These are phyloP conservation scores for Brenthis hecate DNA, from an alignment of 2,888 invertebrate species.

Conservation along the genomic window DNA sequence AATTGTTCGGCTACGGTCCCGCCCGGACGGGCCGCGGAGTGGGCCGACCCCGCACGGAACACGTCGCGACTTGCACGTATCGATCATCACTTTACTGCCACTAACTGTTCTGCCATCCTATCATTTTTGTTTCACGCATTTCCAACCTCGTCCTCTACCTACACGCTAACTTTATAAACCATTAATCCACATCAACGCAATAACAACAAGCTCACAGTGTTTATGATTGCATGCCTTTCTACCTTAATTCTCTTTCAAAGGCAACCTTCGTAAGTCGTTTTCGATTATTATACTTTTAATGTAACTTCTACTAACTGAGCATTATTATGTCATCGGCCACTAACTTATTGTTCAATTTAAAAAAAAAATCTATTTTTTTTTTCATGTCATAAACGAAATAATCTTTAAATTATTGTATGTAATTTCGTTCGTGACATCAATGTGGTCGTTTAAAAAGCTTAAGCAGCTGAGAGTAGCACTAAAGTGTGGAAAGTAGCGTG, in stretches of 20 bases:
- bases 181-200: constrained; percentile 33
- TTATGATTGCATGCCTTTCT: constrained; percentile 50
- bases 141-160: constrained; percentile 73
- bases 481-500: constrained; percentile 39
- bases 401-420: background rate
- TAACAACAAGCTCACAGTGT: constrained; percentile 45
- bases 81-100: constrained; percentile 78
- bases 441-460: background rate
- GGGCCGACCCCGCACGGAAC: constrained; percentile 78
- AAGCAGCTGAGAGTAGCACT: constrained; percentile 14
- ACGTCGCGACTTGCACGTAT: constrained; percentile 73
- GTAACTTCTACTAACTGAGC: constrained; percentile 4
- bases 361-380: background rate
- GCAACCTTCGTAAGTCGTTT: constrained; percentile 47
- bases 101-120: constrained; percentile 75
- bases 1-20: constrained; percentile 24
- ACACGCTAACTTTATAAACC: constrained; percentile 59
- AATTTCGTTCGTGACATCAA: constrained; percentile 18
- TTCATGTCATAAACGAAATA: background rate
- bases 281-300: constrained; percentile 10
- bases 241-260: constrained; percentile 49
- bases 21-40: constrained; percentile 24
- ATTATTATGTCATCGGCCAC: constrained; percentile 10
- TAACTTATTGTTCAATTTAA: background rate
- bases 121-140: constrained; percentile 74